Percentiles rank a stretch among this genome's conserved stretches.
These are phyloP conservation scores for Nephrotoma guestfalica DNA, from an alignment of 2,888 invertebrate species.

Conservation along the genomic window DNA sequence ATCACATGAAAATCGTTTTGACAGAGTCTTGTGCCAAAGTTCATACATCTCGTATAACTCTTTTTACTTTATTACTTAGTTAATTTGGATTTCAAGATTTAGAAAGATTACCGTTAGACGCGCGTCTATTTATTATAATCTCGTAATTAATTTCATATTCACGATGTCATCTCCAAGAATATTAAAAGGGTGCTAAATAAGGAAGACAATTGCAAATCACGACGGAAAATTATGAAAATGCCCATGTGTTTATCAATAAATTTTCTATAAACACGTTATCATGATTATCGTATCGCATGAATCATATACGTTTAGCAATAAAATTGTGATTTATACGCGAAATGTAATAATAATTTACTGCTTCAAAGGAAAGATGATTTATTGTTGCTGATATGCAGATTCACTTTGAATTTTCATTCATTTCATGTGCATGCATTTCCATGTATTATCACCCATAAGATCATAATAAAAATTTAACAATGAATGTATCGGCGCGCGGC, in stretches of 20 bases:
- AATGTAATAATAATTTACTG: background rate
- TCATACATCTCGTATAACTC: background rate
- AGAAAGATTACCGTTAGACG: too few relatives aligned
- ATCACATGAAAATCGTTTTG: background rate
- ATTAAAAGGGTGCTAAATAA: background rate
- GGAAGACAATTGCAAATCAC: background rate
- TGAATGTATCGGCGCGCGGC: background rate
- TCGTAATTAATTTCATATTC: too few relatives aligned
- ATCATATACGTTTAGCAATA: background rate
- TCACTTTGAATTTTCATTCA: background rate
- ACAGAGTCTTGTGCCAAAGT: background rate
- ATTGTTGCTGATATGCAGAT: background rate
- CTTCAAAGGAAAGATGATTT: background rate
- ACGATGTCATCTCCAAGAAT: background rate
- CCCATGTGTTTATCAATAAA: background rate
- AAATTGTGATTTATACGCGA: background rate
- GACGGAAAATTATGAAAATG: background rate
- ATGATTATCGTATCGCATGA: background rate
- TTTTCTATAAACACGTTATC: background rate
- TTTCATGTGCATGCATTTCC: background rate
- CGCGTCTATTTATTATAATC: too few relatives aligned
- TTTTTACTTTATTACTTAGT: background rate
- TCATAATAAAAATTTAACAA: background rate
- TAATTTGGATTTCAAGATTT: background rate
- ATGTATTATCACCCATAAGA: background rate